Evolutionary conservation across 1,140 invertebrate species (phyloP), one percentile per base, ranked within the genome.

Genomic region (Zaprionus nigranus): DNA sequence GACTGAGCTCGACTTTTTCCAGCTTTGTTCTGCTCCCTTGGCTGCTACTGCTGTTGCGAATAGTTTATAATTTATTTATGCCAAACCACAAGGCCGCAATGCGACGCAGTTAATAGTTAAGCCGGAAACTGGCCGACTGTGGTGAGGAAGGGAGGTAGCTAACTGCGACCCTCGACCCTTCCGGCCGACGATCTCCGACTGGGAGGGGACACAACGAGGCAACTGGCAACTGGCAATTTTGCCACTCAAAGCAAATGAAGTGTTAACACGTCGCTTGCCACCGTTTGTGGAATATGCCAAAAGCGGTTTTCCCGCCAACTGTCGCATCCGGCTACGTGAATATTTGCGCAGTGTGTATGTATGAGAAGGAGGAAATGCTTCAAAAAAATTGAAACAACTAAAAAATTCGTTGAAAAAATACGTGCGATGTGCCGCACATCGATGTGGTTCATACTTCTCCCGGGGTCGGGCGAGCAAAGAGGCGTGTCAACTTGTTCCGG

Each of bases 181-280:
- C 40, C n/a, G 40, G n/a, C 40, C n/a, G 2, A n/a, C n/a, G n/a
- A 46, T n/a, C 40, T 43, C 15, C n/a, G 38, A 5, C 38, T 40
- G 38, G 15, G n/a, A n/a, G n/a, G 30, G 30, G 30, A 3, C 26
- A n/a, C 26, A 28, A 56, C 12, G 2, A 34, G 53, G 53, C 53
- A 34, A 36, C 49, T 62, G 53, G 53, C 53, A 34, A 36, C 49
- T 62, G 67, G 36, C 81, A 65, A 72, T 79, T 64, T 63, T 36
- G 66, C 46, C 78, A 75, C 74, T 85, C 66, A 66, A 79, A 28
- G 61, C 67, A 79, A 86, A 79, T 82, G 71, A 81, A 79, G 78
- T 82, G 82, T 77, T 86, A 75, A 77, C 53, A 51, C 46, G 46
- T 13, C 46, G 46, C 46, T 40, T 40, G 28, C 66, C 74, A n/a